Base-by-base conservation (phyloP, 2,888 invertebrate species). In the Blastobasis lacticolella region DNA sequence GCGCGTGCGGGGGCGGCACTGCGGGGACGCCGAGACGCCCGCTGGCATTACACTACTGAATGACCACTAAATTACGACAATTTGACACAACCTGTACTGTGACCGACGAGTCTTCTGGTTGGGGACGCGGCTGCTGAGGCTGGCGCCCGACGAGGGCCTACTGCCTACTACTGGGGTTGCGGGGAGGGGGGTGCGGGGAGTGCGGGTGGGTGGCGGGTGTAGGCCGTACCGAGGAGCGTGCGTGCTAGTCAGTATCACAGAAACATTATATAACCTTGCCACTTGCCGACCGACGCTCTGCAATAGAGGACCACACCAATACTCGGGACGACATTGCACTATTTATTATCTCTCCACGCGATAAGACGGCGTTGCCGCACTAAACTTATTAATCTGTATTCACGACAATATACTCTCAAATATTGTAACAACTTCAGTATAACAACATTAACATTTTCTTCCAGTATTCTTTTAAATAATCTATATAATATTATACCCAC, bases 401-500 rank as follows among this genome's bases (percentile, higher is more conserved):
- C 77, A 73, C 76, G 74, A 75, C 80, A 80, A 86, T 87, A 89
- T 88, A 88, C 88, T 89, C 88, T 89, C 88, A 88, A 85, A 89
- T 87, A 88, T 85, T 86, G 83, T 87, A 88, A 89, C 88, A 88
- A 89, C 81, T 85, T 87, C 81, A 75, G 80, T 85, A 88, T 88
- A 89, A 88, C 87, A 89, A 88, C 86, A 69, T 85, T 85, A 89
- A 88, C 88, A 86, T 81, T 86, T 81, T 57, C 66, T 78, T 72
- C 74, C 78, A 79, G 81, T 81, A 69, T 68, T 71, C 75, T 71
- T 75, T 71, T 73, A 77, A 82, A 81, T 81, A 81, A 85, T 77
- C 81, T 85, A 83, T 78, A 79, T 72, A 48, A 23, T 23, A 23
- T 23, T 47, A 71, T 80, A 81, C 71, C 71, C 78, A 72, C 73